Evolutionary conservation across 2,113 vertebrate species (phyloP), one percentile per base, ranked within the genome.

Genomic region (Dissostichus mawsoni): DNA sequence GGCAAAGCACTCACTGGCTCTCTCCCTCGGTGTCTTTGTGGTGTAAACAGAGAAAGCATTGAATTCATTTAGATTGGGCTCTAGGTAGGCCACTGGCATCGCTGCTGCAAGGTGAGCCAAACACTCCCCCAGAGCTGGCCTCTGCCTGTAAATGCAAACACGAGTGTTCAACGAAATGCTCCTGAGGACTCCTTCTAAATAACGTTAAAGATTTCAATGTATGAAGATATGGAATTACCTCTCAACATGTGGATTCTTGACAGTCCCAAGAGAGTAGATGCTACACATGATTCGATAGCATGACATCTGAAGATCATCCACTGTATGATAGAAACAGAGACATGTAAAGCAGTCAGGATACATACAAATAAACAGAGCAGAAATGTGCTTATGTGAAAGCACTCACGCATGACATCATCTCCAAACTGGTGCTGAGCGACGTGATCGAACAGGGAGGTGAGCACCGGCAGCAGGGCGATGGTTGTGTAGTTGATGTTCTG

Each of bases 401-500:
- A 93, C 95, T 91, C 68, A 98, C 97, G 1, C 3, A 98, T 98
- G 85, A 98, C 96, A 36, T 98, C 97, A 8, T 99, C 97, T 86
- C 97, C 97, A 13, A 99, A 99, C 81, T 96, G 96, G 87, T 98
- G 97, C 94, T 98, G 97, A 11, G 97, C 97, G 2, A 99, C 82
- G 89, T 99, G 97, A 89, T 99, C 97, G 55, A 98, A 99, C 84
- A 99, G 94, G 1, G 97, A 98, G 62, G 97, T 99, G 11, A 99
- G 96, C 14, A 99, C 96, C 0, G 97, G 97, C 18, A 99, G 95
- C 61, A 99, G 94, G 8, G 97, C 97, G 52, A 98, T 96, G 0
- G 97, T 97, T 33, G 97, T 98, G 95, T 99, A 99, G 94, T 96
- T 98, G 79, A 99, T 96, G 88, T 99, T 98, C 93, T 98, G 97